Conservation (phyloP, 2,888 invertebrate species). For the Habrosyne pyritoides region DNA sequence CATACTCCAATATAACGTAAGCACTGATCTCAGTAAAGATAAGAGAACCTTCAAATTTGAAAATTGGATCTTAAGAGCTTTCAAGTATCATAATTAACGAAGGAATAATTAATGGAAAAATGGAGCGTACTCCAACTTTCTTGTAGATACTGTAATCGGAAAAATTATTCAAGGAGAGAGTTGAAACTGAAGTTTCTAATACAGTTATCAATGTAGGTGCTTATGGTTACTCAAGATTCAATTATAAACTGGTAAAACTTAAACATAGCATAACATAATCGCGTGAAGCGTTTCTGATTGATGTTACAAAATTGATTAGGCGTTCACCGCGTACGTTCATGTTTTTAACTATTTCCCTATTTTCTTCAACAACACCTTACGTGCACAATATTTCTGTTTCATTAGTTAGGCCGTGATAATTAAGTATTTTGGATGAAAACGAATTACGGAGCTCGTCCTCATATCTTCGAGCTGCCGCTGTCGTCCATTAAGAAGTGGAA, state of each 20-base stretch:
- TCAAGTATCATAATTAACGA: background rate
- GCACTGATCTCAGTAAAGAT: too few species aligned
- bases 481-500: too few species aligned
- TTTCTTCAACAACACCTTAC: conserved; percentile 26
- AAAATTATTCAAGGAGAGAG: background rate
- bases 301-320: conserved; percentile 40
- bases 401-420: background rate
- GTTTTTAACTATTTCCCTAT: conserved; percentile 27
- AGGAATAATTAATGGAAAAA: background rate
- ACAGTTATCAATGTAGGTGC: background rate
- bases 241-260: background rate
- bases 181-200: background rate
- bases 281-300: conserved; percentile 35
- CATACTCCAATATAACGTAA: too few species aligned
- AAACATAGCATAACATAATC: conserved; percentile 23
- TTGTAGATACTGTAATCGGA: background rate
- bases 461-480: too few species aligned
- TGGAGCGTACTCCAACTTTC: background rate
- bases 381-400: conserved; percentile 10
- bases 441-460: too few species aligned
- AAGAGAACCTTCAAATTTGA: too few species aligned
- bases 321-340: conserved; percentile 8
- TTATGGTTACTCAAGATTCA: background rate
- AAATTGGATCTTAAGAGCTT: too few species aligned
- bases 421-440: background rate